These are phyloP conservation scores for Microtus obscurus DNA, from an alignment of 2,797 vertebrate genomes.

Conservation along the genomic window DNA sequence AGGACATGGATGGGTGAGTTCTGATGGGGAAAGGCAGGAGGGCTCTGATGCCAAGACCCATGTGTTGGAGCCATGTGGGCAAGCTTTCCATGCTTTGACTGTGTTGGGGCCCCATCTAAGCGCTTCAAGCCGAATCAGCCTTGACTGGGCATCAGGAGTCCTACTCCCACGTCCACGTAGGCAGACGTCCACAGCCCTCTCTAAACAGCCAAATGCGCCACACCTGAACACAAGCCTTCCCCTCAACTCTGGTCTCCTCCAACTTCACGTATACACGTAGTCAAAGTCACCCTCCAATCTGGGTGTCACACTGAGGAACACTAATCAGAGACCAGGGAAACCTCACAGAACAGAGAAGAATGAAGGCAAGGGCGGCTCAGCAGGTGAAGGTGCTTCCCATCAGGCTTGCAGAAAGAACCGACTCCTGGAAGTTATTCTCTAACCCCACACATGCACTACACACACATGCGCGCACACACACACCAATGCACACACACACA, in stretches of 20 bases:
- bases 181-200: background rate
- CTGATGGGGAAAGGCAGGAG: background rate
- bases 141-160: background rate
- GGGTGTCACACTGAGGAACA: background rate
- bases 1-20: background rate
- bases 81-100: background rate
- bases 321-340: background rate
- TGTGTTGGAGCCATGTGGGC: background rate
- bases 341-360: background rate
- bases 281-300: background rate
- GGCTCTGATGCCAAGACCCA: background rate
- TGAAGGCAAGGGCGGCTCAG: background rate
- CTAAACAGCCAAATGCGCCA: background rate
- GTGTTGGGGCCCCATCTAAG: background rate
- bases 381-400: background rate
- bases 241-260: background rate
- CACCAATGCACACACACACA: background rate
- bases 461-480: background rate
- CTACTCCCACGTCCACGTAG: background rate
- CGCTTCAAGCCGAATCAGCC: background rate
- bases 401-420: background rate
- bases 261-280: background rate
- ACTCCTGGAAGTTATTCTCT: background rate
- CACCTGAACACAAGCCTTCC: background rate
- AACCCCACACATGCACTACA: background rate